Evolutionary conservation across 2,888 invertebrate genomes (phyloP), one percentile per base, ranked within the genome.

Genomic region (Zygaena filipendulae): DNA sequence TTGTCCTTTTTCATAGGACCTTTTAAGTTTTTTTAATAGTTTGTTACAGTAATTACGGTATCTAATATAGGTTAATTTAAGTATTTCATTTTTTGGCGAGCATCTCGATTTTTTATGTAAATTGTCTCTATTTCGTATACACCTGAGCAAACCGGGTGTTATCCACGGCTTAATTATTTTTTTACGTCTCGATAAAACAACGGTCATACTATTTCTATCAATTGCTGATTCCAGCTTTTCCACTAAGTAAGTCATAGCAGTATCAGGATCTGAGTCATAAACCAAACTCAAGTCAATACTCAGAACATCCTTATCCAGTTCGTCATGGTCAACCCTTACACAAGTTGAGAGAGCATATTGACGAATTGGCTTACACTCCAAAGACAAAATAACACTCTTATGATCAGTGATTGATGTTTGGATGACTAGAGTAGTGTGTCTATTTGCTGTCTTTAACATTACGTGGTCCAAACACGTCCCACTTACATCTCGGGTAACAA

Each of bases 21-120:
- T 33, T 19, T 40, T 35, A 13, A 36, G 22, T 11, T 35, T 30
- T 26, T 35, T 38, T 27, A 40, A 35, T 13, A 33, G 36, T 5
- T 12, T 29, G 31, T 38, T 42, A 27, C 24, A 22, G 36, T 34
- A n/a, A 34, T 37, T 33, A 32, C 35, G 19, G 33, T 36, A 25
- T 26, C 30, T 11, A 16, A 9, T 26, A 13, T 27, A 12, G 26
- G 22, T 4, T 20, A 20, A 8, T 7, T 24, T 21, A 10, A 29
- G 9, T 12, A 14, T 24, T 19, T 21, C 21, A 11, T 29, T 29
- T 13, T 11, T 10, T 10, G 29, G 29, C 6, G 1, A 6, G 2
- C 6, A 7, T 14, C 7, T 29, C 3, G 3, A 3, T 13, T 14
- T 29, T 5, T 20, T 24, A 14, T 29, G 24, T 8, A 29, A 8